Evolutionary conservation across 2,113 vertebrate species (phyloP).

Genomic region (Perccottus glenii): DNA sequence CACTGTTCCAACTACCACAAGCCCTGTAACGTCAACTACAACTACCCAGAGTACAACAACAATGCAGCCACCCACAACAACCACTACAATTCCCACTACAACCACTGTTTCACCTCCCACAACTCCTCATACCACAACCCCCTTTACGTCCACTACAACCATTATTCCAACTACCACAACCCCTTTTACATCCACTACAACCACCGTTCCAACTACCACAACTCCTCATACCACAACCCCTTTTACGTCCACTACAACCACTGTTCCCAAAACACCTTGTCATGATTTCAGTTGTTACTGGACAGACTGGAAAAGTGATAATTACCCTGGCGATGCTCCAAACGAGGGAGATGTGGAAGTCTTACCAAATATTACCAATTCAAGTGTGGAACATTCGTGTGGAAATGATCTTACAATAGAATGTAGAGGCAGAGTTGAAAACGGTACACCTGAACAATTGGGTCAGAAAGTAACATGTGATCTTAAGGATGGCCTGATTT

Average conservation of each 20-base stretch:
- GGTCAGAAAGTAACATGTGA: neutral
- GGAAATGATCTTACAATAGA: neutral
- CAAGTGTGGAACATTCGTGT: neutral
- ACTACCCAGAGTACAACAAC: no score
- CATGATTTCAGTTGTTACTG: neutral
- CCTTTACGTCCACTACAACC: no score
- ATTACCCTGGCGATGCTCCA: neutral
- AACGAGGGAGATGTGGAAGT: neutral
- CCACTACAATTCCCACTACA: neutral
- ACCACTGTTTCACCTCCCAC: no score
- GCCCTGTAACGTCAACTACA: neutral
- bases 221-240: neutral
- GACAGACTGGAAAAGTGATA: conserved; percentile 2
- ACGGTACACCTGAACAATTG: neutral
- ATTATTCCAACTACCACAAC: neutral
- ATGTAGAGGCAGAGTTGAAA: neutral
- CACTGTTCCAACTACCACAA: neutral
- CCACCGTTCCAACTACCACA: neutral
- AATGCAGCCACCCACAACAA: no score
- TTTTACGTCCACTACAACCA: no score
- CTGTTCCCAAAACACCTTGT: neutral
- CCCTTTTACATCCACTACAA: neutral
- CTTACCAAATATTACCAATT: neutral
- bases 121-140: no score
- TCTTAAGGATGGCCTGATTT: neutral